Base-by-base conservation (phyloP, 1,140 invertebrate genomes). In the Drosophila athabasca region DNA sequence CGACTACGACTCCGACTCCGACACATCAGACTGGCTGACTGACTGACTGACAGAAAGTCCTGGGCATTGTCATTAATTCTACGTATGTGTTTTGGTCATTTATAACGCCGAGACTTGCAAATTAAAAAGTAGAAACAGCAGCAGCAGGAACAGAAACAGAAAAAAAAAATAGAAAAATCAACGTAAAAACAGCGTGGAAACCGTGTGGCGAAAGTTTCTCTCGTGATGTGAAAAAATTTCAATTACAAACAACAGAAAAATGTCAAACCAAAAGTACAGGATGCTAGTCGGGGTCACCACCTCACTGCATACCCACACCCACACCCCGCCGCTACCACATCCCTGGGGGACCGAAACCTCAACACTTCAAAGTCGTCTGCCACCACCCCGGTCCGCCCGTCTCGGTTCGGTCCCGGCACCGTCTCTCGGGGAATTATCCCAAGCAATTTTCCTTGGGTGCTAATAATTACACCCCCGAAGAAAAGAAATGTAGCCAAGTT, bases 71-170 rank as follows among this genome's bases (percentile, higher is more conserved):
- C 83, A 88, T 88, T 88, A 88, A 88, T 88, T 88, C 70, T 60
- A 62, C 83, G 83, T 88, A 88, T 88, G 79, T 87, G 82, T 65
- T 75, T 68, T 79, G 82, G 81, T 87, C 75, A 87, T 87, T 87
- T 87, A 87, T 88, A 79, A 87, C 64, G 61, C 73, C 62, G 53
- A 78, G 73, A 87, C 81, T 69, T 68, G 62, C 61, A 87, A 88
- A 88, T 88, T 83, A 83, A 88, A 87, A 88, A 75, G 68, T 55
- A 70, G 48, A 67, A 67, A 59, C 46, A 57, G 19, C 55, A 26
- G 46, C 41, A 62, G 9, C 31, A 9, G 1, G n/a, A n/a, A n/a
- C n/a, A n/a, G n/a, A n/a, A n/a, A n/a, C n/a, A 22, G 8, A 31
- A 49, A 8, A 17, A 13, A 7, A 29, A 53, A 50, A 46, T n/a